Conservation (phyloP, 2,888 invertebrate species). For the Drosophila pseudotakahashii region DNA sequence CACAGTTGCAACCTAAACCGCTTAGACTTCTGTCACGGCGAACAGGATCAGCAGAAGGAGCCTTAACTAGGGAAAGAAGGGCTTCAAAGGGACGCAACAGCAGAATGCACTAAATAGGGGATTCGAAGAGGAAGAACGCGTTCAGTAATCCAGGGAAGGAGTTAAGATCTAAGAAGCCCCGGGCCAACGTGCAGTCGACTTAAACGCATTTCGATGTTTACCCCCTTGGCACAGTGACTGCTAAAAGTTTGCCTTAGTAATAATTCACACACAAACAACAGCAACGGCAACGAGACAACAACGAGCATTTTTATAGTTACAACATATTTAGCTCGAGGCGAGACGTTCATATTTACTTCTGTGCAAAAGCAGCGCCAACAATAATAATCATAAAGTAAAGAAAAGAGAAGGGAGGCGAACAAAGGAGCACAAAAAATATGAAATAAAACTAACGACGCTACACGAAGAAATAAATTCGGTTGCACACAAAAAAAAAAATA, state of each 20-base stretch:
- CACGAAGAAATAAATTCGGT: not conserved
- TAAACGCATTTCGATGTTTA: conserved; percentile 44
- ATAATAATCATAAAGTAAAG: conserved; percentile 68
- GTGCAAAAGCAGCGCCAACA: conserved; percentile 55
- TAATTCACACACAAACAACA: conserved; percentile 39
- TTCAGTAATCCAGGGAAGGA: conserved; percentile 5
- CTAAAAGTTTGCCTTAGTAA: conserved; percentile 36
- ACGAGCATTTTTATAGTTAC: conserved; percentile 54
- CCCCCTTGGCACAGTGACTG: conserved; percentile 41
- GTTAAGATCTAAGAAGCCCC: conserved; percentile 27
- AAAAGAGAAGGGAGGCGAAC: conserved; percentile 52
- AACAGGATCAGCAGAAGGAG: conserved; percentile 60
- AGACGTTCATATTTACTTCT: conserved; percentile 72
- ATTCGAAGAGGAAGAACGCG: conserved; percentile 1
- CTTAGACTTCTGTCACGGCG: conserved; percentile 67
- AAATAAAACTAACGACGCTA: conserved; percentile 18
- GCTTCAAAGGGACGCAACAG: not conserved
- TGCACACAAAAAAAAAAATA: not conserved
- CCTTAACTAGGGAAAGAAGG: conserved; percentile 4
- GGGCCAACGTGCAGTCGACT: conserved; percentile 40
- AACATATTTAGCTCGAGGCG: conserved; percentile 76
- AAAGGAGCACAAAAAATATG: conserved; percentile 30
- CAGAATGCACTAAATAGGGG: conserved; percentile 27
- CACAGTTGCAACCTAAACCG: conserved; percentile 60
- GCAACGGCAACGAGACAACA: conserved; percentile 25